These are phyloP conservation scores for Dendronephthya gigantea DNA, from an alignment of 64 coral and sea anemone genomes.

Conservation along the genomic window DNA sequence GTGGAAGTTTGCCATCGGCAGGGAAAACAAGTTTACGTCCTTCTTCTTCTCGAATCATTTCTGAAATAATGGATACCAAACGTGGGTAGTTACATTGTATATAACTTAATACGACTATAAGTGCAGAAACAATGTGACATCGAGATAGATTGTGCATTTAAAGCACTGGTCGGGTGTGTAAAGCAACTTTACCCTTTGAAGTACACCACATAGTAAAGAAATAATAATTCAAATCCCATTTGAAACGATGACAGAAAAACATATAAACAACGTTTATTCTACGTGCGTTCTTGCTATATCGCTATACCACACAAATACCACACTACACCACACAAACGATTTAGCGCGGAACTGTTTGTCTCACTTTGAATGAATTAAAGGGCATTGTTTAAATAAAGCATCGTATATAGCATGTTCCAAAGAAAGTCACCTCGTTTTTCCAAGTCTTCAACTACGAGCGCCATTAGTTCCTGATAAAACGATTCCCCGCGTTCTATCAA, in stretches of 20 bases:
- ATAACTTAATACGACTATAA: too few species aligned
- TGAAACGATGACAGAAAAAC: too few species aligned
- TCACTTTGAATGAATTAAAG: too few species aligned
- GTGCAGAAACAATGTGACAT: neutral
- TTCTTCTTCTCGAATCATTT: slow-evolving; percentile 56
- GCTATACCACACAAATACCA: too few species aligned
- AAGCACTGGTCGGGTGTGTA: neutral
- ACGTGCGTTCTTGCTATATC: too few species aligned
- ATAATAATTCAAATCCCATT: neutral
- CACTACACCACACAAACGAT: too few species aligned
- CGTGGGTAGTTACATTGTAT: neutral
- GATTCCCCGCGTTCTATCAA: slow-evolving; percentile 90
- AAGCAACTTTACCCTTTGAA: neutral
- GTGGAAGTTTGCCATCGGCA: slow-evolving; percentile 47
- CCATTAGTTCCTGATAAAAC: slow-evolving; percentile 87
- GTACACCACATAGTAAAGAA: too few species aligned
- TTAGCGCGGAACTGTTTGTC: too few species aligned
- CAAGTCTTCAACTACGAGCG: slow-evolving; percentile 47
- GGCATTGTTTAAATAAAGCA: too few species aligned
- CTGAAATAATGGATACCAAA: slow-evolving; percentile 21
- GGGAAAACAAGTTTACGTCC: slow-evolving; percentile 87
- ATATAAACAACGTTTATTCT: too few species aligned
- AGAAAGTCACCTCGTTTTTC: slow-evolving; percentile 69
- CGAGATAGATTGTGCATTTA: neutral
- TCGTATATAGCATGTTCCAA: neutral